A percentile compares a stretch with the other conserved stretches of the same genome.
These are phyloP conservation scores for Mormyrus hasselquistii DNA, from an alignment of 2,797 vertebrate genomes.

Conservation along the genomic window DNA sequence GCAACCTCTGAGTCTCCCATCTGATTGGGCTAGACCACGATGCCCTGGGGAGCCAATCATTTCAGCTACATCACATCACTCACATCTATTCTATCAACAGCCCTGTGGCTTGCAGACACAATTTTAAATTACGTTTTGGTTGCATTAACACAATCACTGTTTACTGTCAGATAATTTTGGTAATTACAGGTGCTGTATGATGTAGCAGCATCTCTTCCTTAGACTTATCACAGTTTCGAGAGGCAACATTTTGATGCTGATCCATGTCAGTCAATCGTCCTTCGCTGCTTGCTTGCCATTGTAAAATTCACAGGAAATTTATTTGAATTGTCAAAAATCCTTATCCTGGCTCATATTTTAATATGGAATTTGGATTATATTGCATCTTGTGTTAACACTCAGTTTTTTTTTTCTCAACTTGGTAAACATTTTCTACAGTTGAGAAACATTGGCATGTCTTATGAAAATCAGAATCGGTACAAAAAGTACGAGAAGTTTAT, in stretches of 20 bases:
- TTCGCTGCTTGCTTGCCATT: neutral
- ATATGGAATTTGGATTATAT: neutral
- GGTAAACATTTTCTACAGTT: neutral
- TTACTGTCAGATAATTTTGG: neutral
- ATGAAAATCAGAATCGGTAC: neutral
- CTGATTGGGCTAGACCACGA: neutral
- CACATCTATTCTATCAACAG: neutral
- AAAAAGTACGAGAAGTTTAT: neutral
- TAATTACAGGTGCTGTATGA: constrained; percentile 18
- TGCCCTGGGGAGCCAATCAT: neutral
- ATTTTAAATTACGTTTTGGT: constrained; percentile 17
- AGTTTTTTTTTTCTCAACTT: neutral
- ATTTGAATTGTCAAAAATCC: neutral
- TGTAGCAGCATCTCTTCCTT: neutral
- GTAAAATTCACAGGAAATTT: neutral
- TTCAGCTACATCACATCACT: neutral
- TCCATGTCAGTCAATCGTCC: neutral
- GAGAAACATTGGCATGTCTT: neutral
- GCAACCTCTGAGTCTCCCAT: neutral
- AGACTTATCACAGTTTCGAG: neutral
- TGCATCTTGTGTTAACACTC: neutral
- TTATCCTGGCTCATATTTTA: neutral
- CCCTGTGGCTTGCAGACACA: neutral
- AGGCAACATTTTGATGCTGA: neutral
- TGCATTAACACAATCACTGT: neutral